phyloP scores from a whole-genome alignment of 2,113 vertebrate species.

The Empidonax traillii region DNA sequence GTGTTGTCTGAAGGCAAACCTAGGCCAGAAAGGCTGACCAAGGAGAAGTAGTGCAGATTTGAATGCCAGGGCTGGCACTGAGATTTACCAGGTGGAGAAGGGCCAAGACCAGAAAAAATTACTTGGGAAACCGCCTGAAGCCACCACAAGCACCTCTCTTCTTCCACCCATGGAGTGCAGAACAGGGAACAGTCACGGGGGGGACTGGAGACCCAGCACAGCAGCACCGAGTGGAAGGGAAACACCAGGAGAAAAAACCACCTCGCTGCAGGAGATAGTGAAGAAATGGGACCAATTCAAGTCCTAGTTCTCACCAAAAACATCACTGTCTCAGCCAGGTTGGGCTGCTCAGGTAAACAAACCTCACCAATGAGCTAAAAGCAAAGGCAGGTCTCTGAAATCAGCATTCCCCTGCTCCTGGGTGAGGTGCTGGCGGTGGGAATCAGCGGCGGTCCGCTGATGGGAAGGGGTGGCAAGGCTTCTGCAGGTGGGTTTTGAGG shows the following conservation, averaged over 20 bases:
- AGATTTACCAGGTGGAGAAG: background rate
- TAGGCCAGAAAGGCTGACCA: background rate
- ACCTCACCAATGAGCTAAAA: background rate
- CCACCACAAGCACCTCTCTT: background rate
- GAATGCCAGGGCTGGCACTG: background rate
- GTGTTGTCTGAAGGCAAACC: background rate
- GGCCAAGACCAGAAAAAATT: background rate
- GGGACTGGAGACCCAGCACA: background rate
- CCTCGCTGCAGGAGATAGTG: background rate
- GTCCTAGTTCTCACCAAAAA: background rate
- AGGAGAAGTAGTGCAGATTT: background rate
- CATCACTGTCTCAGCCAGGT: background rate
- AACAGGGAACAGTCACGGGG: background rate
- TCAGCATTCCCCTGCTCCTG: background rate
- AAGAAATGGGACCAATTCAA: background rate
- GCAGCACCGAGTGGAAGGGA: fast-evolving
- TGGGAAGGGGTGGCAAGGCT: background rate
- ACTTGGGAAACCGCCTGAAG: background rate
- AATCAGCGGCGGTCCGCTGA: background rate
- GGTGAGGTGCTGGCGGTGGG: background rate
- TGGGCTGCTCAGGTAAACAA: background rate
- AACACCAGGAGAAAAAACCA: background rate
- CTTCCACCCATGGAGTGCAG: fast-evolving
- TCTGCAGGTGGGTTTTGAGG: background rate
- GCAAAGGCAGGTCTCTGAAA: background rate